phyloP scores from a whole-genome alignment of 2,797 vertebrate genomes.

The Hemitrygon akajei region DNA sequence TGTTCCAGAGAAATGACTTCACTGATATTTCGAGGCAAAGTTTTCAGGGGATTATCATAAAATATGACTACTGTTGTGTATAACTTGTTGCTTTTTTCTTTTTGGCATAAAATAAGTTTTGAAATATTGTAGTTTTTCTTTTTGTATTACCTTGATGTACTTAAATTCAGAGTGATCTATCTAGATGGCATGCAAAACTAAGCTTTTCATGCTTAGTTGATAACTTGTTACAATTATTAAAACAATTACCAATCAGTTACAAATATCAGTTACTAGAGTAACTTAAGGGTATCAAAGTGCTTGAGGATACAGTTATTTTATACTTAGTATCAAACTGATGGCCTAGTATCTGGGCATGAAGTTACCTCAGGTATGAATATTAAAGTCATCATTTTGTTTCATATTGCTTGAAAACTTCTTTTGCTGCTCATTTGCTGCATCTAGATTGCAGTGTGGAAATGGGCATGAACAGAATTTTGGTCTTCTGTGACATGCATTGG shows the following conservation, averaged over 20 bases:
- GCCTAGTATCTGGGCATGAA: background rate
- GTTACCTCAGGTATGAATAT: background rate
- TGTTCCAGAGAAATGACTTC: background rate
- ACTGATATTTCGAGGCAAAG: background rate
- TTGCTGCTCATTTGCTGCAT: background rate
- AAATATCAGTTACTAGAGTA: background rate
- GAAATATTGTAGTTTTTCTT: background rate
- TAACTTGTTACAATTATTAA: no score
- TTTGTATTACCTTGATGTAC: no score
- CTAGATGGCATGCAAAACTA: no score
- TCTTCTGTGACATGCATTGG: no score
- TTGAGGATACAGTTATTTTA: background rate
- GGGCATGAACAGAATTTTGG: background rate
- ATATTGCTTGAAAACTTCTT: background rate
- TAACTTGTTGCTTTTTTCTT: background rate
- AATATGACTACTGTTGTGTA: background rate
- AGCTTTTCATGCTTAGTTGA: no score
- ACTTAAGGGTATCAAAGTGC: no score
- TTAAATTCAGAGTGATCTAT: no score
- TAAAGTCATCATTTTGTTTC: background rate
- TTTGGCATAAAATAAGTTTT: background rate
- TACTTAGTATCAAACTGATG: background rate
- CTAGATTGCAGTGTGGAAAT: background rate
- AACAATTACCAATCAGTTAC: background rate
- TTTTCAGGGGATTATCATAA: background rate